Evolutionary conservation across 2,888 invertebrate species (phyloP).

Genomic region (Chirona hameri): DNA sequence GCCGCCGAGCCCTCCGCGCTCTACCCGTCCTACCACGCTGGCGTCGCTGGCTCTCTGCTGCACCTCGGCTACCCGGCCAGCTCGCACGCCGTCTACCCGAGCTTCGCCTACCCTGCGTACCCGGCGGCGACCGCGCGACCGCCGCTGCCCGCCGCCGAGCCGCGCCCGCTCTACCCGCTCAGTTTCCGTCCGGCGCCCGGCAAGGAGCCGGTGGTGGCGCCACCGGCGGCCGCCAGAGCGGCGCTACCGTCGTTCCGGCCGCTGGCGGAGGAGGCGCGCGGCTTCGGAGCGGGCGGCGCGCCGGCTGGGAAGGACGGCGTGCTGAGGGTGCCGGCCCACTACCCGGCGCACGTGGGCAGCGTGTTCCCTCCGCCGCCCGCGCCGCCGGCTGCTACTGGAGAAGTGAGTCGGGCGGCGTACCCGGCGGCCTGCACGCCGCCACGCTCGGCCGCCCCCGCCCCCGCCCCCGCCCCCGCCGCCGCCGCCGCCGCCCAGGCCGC

Average conservation of each 20-base stretch:
- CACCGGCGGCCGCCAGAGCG: slow-evolving; percentile 12
- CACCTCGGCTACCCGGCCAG: neutral
- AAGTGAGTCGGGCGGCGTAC: neutral
- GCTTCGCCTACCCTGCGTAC: neutral
- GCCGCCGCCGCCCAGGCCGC: neutral
- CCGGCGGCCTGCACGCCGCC: neutral
- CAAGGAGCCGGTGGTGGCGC: slow-evolving; percentile 26
- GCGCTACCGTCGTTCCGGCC: slow-evolving; percentile 5
- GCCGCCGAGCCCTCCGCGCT: neutral
- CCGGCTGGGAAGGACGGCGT: neutral
- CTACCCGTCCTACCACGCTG: neutral
- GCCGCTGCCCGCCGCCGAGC: neutral
- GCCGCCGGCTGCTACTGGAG: neutral
- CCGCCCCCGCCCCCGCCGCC: neutral
- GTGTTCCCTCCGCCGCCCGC: neutral
- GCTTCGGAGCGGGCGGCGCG: neutral
- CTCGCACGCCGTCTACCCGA: neutral
- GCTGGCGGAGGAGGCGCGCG: neutral
- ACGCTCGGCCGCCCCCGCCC: neutral
- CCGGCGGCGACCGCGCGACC: neutral
- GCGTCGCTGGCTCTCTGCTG: neutral
- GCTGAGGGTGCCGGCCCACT: slow-evolving; percentile 13
- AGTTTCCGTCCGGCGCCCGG: neutral
- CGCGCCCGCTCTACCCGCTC: neutral
- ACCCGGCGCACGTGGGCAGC: slow-evolving; percentile 1